Evolutionary conservation across 2,888 invertebrate genomes (phyloP).

Genomic region (Caenorhabditis uteleia): DNA sequence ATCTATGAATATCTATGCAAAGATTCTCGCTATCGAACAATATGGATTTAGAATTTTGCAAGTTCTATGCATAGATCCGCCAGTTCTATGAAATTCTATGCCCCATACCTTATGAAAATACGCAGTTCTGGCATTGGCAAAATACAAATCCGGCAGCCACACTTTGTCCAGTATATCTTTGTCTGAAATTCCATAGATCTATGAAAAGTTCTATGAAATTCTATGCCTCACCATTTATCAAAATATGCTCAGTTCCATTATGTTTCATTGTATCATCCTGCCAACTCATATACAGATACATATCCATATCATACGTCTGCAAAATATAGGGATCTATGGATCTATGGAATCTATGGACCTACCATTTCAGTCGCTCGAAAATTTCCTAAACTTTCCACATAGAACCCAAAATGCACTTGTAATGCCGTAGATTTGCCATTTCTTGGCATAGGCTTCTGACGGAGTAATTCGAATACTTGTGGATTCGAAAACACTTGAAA

Average conservation of each 20-base stretch:
- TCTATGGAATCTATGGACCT: background rate
- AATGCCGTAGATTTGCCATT: constrained; percentile 31
- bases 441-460: constrained; percentile 44
- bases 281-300: constrained; percentile 65
- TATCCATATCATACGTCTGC: constrained; percentile 62
- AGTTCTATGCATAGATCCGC: no score
- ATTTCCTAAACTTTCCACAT: constrained; percentile 60
- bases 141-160: constrained; percentile 63
- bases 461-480: constrained; percentile 34
- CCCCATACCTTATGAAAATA: constrained; percentile 55
- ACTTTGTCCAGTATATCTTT: constrained; percentile 53
- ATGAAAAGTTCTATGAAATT: background rate
- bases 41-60: no score
- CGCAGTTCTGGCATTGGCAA: constrained; percentile 60
- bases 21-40: no score
- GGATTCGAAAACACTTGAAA: constrained; percentile 5
- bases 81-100: background rate
- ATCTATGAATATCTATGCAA: no score
- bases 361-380: constrained; percentile 62
- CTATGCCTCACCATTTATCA: constrained; percentile 43
- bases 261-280: constrained; percentile 51
- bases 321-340: constrained; percentile 3
- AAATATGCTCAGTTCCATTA: constrained; percentile 51
- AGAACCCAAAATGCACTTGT: constrained; percentile 55
- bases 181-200: constrained; percentile 37